A percentile compares a stretch with the other conserved stretches of the same genome.
Evolutionary conservation across 1,140 invertebrate genomes (phyloP).

Genomic region (Adoxophyes honmai): DNA sequence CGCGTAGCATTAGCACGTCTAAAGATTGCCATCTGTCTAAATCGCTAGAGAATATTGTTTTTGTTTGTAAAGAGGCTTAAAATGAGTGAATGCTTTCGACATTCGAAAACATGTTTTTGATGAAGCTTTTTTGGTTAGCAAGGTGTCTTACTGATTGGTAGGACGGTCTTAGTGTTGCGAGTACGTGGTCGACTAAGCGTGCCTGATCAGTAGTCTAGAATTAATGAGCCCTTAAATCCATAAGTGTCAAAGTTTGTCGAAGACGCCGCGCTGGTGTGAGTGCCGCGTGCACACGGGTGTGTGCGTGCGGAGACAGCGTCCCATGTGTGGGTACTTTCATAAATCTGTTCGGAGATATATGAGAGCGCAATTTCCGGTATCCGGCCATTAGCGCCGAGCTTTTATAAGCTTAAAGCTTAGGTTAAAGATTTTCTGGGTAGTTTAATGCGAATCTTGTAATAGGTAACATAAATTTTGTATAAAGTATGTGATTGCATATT

Average conservation of each 20-base stretch:
- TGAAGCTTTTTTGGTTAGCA: too few relatives aligned
- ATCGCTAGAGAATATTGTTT: too few relatives aligned
- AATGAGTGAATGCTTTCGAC: too few relatives aligned
- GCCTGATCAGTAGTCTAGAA: slow-evolving; percentile 41
- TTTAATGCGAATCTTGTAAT: slow-evolving; percentile 77
- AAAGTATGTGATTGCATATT: slow-evolving; percentile 77
- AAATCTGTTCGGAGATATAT: slow-evolving; percentile 91
- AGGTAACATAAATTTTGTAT: slow-evolving; percentile 76
- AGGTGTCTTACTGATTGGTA: too few relatives aligned
- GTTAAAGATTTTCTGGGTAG: slow-evolving; percentile 79
- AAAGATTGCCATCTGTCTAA: slow-evolving; percentile 14
- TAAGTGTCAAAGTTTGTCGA: slow-evolving; percentile 66
- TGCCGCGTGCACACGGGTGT: slow-evolving; percentile 29
- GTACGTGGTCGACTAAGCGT: background rate
- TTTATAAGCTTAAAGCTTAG: slow-evolving; percentile 79
- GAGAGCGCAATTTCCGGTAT: slow-evolving; percentile 92
- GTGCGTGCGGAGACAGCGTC: slow-evolving; percentile 52
- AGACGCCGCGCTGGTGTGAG: slow-evolving; percentile 29
- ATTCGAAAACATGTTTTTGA: too few relatives aligned
- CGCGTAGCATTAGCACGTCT: slow-evolving; percentile 44
- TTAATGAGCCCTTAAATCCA: slow-evolving; percentile 68
- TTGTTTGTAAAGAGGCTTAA: too few relatives aligned
- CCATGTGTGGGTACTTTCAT: slow-evolving; percentile 85
- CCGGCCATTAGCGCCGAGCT: slow-evolving; percentile 87
- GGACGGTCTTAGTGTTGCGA: background rate